These are phyloP conservation scores for Amphilophus citrinellus DNA, from an alignment of 2,113 vertebrate species.

Conservation along the genomic window DNA sequence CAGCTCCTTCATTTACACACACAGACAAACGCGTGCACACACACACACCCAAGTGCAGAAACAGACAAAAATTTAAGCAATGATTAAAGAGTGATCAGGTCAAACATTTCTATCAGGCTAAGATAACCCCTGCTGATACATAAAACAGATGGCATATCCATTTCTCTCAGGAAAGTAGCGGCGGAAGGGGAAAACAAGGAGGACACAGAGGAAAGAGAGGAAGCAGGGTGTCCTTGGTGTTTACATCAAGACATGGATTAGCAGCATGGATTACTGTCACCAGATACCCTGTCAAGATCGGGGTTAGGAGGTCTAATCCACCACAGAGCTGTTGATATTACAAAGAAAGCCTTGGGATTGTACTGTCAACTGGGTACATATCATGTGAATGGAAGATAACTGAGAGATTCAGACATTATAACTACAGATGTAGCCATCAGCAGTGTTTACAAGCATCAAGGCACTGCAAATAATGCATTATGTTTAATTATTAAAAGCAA, in stretches of 20 bases:
- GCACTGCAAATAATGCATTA: not conserved
- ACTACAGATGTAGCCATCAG: constrained; percentile 36
- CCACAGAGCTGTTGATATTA: constrained; percentile 70
- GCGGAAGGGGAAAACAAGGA: constrained; percentile 33
- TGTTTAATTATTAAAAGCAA: constrained; percentile 25
- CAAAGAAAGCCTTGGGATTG: constrained; percentile 58
- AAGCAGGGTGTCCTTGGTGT: constrained; percentile 68
- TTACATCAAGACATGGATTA: constrained; percentile 78
- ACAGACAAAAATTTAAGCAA: constrained; percentile 33
- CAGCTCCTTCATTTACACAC: not conserved
- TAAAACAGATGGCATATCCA: constrained; percentile 63
- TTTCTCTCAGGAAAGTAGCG: constrained; percentile 58
- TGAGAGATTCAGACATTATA: constrained; percentile 6
- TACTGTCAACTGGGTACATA: constrained; percentile 44
- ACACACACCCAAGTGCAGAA: not conserved
- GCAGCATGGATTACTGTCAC: constrained; percentile 79
- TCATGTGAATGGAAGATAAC: constrained; percentile 40
- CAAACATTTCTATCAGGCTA: constrained; percentile 42
- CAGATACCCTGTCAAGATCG: constrained; percentile 72
- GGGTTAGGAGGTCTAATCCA: constrained; percentile 76
- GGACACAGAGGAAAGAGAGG: constrained; percentile 47
- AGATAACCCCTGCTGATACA: constrained; percentile 60
- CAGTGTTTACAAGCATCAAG: constrained; percentile 28
- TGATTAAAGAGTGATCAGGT: constrained; percentile 45
- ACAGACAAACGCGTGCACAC: not conserved